These are phyloP conservation scores for Calidris pugnax DNA, from an alignment of 2,113 vertebrate species.

Conservation along the genomic window DNA sequence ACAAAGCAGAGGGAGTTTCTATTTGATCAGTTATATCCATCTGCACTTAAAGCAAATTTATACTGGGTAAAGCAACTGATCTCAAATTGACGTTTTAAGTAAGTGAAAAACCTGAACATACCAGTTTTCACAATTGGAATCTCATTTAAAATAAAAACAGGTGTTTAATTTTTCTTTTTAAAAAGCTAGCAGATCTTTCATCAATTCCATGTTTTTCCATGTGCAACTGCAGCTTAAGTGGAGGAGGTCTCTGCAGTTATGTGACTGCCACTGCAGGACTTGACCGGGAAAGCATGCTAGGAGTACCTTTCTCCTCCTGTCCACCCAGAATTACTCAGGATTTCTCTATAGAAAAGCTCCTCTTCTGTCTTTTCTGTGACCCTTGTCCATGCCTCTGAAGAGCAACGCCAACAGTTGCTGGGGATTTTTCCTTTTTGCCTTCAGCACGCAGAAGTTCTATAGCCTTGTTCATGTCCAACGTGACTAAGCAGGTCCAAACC, in stretches of 20 bases:
- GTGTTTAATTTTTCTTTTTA: not conserved
- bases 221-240: not conserved
- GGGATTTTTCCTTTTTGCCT: not conserved
- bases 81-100: not conserved
- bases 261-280: not conserved
- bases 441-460: not conserved
- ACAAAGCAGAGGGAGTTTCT: not conserved
- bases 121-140: not conserved
- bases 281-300: not conserved
- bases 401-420: not conserved
- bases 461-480: not conserved
- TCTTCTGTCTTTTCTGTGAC: not conserved
- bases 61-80: not conserved
- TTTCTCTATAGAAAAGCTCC: not conserved
- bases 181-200: not conserved
- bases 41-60: not conserved
- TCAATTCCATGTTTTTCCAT: not conserved
- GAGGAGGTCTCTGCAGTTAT: not conserved
- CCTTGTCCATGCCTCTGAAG: not conserved
- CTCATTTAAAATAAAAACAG: not conserved
- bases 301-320: not conserved
- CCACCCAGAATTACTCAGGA: not conserved
- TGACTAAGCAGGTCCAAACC: not conserved
- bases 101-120: not conserved
- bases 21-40: not conserved